Conservation (phyloP, 2,888 invertebrate species). For the Colletes collaris region DNA sequence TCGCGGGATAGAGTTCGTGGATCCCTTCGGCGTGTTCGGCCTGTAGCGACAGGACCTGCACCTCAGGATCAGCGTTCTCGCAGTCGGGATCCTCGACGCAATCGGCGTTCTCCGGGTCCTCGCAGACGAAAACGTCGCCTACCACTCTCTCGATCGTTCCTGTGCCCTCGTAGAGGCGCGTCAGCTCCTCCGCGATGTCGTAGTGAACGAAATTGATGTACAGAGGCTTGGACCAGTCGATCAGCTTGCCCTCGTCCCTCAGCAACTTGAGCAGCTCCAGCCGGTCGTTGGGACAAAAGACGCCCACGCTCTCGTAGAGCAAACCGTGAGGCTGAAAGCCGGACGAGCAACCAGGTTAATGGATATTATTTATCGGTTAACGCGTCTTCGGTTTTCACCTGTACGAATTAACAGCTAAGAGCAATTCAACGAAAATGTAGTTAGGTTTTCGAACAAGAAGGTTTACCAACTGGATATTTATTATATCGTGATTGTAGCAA, state of each 20-base stretch:
- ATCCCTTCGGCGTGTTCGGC: conserved; percentile 92
- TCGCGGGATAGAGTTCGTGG: conserved; percentile 94
- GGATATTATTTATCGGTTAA: conserved; percentile 23
- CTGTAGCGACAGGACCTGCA: conserved; percentile 86
- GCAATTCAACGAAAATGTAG: too few species aligned
- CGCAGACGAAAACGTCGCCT: conserved; percentile 91
- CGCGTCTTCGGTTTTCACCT: too few species aligned
- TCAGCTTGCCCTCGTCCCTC: conserved; percentile 90
- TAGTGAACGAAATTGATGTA: conserved; percentile 94
- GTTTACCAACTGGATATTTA: too few species aligned
- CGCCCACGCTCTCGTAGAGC: conserved; percentile 92
- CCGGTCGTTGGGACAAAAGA: conserved; percentile 92
- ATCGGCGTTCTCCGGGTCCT: conserved; percentile 83
- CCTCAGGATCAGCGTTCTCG: conserved; percentile 58
- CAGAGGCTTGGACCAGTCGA: conserved; percentile 91
- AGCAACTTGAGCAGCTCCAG: conserved; percentile 89
- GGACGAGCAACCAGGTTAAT: conserved; percentile 20
- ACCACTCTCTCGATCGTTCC: conserved; percentile 89
- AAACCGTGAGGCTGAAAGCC: conserved; percentile 89
- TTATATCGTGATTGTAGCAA: too few species aligned
- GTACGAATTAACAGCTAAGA: too few species aligned
- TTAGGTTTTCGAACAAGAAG: too few species aligned
- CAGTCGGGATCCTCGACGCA: conserved; percentile 72
- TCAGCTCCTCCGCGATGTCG: conserved; percentile 90
- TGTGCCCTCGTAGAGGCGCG: conserved; percentile 87